Evolutionary conservation across 2,888 invertebrate species (phyloP).

Genomic region (Autographa pulchrina): DNA sequence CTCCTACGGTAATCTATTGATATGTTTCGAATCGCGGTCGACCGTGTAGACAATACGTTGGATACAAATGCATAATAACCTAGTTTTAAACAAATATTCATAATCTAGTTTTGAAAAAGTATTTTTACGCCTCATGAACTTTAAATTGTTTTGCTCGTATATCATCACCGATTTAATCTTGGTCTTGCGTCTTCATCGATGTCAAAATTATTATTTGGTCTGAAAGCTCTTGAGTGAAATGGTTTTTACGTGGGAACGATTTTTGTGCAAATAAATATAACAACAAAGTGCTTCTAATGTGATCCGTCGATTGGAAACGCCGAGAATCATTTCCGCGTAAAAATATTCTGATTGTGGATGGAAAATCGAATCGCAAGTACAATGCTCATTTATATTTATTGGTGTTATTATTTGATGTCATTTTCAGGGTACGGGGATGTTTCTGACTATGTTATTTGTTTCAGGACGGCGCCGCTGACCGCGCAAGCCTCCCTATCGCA

Average conservation of each 20-base stretch:
- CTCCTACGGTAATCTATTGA: slow-evolving; percentile 43
- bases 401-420: slow-evolving; percentile 53
- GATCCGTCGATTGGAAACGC: slow-evolving; percentile 87
- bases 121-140: slow-evolving; percentile 44
- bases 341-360: slow-evolving; percentile 89
- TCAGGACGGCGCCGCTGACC: slow-evolving; percentile 88
- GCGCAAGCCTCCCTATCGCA: slow-evolving; percentile 90
- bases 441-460: slow-evolving; percentile 77
- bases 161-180: slow-evolving; percentile 49
- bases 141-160: slow-evolving; percentile 37
- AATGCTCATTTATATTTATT: slow-evolving; percentile 70
- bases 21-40: slow-evolving; percentile 9
- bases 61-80: slow-evolving; percentile 34
- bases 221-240: slow-evolving; percentile 90
- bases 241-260: slow-evolving; percentile 90
- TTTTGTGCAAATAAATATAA: slow-evolving; percentile 86
- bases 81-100: slow-evolving; percentile 24
- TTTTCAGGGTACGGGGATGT: slow-evolving; percentile 56
- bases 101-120: slow-evolving; percentile 12
- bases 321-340: slow-evolving; percentile 90
- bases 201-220: slow-evolving; percentile 81
- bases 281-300: slow-evolving; percentile 83
- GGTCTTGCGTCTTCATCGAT: slow-evolving; percentile 62
- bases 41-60: slow-evolving; percentile 17
- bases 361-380: slow-evolving; percentile 89